phyloP scores from a whole-genome alignment of 2,888 invertebrate species.

The Gisinianus flammeolus region DNA sequence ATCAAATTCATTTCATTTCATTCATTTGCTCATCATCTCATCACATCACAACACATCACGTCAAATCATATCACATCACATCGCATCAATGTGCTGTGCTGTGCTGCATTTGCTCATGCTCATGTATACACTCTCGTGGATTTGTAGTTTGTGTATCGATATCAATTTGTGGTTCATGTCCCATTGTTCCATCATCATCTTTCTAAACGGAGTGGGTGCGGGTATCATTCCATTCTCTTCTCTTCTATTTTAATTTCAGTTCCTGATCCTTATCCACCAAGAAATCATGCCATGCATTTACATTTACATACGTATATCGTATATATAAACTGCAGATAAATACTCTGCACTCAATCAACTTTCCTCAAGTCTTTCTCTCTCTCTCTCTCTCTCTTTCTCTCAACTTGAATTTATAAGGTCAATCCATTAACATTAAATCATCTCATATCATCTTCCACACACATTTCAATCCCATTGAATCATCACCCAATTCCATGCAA shows the following conservation, averaged over 20 bases:
- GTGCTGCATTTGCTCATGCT: background rate
- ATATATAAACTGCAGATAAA: no score
- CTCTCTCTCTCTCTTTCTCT: background rate
- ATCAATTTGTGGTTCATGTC: conserved; percentile 24
- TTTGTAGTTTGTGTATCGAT: background rate
- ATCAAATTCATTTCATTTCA: conserved; percentile 12
- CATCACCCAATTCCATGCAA: no score
- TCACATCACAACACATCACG: background rate
- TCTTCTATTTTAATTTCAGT: conserved; percentile 19
- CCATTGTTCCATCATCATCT: conserved; percentile 11
- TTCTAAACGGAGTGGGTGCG: conserved; percentile 1
- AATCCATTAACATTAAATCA: background rate
- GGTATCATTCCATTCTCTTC: background rate
- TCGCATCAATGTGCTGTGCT: background rate
- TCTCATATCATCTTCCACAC: no score
- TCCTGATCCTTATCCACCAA: background rate
- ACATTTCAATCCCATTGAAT: no score
- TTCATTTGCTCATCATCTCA: conserved; percentile 26
- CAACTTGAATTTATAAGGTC: background rate
- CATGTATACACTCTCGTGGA: background rate
- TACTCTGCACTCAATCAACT: background rate
- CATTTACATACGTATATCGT: background rate
- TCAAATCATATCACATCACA: background rate
- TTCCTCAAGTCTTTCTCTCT: background rate
- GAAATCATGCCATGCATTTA: background rate